phyloP scores from a whole-genome alignment of 2,113 vertebrate genomes.

The Peromyscus leucopus region DNA sequence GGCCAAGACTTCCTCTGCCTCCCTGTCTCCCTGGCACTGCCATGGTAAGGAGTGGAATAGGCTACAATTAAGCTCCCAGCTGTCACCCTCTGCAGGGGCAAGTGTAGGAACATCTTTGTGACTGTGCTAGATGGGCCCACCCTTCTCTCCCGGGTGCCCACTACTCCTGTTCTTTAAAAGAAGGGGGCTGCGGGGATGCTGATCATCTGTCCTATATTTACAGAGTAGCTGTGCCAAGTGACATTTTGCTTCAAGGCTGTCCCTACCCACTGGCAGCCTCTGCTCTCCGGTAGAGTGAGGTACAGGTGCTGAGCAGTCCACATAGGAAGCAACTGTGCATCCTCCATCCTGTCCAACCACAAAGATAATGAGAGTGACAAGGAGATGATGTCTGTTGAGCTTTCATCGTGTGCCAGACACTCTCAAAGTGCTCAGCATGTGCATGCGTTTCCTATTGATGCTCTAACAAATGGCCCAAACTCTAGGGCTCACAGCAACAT shows the following conservation, averaged over 20 bases:
- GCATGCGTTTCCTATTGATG: neutral
- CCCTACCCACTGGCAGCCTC: neutral
- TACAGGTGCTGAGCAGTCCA: neutral
- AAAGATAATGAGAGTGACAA: neutral
- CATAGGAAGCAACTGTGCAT: neutral
- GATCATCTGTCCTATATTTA: neutral
- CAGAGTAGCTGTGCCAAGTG: neutral
- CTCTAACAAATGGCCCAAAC: neutral
- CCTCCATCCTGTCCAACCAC: neutral
- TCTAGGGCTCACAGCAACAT: neutral
- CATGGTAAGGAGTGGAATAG: neutral
- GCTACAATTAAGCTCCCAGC: neutral
- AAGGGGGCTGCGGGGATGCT: neutral
- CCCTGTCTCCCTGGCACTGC: neutral
- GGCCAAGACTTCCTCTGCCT: neutral
- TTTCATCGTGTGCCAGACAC: neutral
- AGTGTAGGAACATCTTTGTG: neutral
- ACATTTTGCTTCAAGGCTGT: neutral
- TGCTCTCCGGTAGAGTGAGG: neutral
- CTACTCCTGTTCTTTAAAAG: slow-evolving; percentile 3
- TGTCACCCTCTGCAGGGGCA: neutral
- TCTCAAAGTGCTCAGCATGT: neutral
- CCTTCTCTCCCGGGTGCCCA: neutral
- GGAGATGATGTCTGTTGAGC: neutral
- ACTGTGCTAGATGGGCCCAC: neutral